These are phyloP conservation scores for Odontocolon sp. DNA, from an alignment of 2,888 invertebrate species.

Conservation along the genomic window DNA sequence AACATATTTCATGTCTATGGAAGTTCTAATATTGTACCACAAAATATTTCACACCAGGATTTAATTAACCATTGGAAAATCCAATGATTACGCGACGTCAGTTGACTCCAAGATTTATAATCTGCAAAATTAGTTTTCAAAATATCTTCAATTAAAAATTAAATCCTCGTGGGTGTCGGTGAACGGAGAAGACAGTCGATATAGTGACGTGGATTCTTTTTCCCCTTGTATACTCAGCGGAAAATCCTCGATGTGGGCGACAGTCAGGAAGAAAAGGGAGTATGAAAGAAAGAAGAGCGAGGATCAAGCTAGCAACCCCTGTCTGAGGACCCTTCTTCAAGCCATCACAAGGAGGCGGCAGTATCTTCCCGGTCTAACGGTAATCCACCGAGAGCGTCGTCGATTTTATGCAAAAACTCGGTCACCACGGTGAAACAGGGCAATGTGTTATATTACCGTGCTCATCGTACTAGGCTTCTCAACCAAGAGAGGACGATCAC, in stretches of 20 bases:
- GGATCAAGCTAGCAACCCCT: conserved; percentile 33
- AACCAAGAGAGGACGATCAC: conserved; percentile 1
- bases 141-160: conserved; percentile 51
- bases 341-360: conserved; percentile 9
- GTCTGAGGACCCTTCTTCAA: conserved; percentile 10
- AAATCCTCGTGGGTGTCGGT: conserved; percentile 30
- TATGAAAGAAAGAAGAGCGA: conserved; percentile 22
- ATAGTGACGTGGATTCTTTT: not conserved
- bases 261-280: not conserved
- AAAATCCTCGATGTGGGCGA: conserved; percentile 29
- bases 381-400: conserved; percentile 62
- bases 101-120: conserved; percentile 1
- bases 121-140: conserved; percentile 23
- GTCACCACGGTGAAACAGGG: conserved; percentile 55
- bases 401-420: conserved; percentile 68
- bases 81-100: not conserved
- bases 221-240: conserved; percentile 15
- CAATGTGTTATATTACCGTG: conserved; percentile 61
- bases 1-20: no score
- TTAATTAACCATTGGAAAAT: conserved; percentile 1
- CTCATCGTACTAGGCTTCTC: conserved; percentile 25
- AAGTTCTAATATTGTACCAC: no score
- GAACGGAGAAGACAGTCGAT: conserved; percentile 16
- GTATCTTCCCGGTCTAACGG: conserved; percentile 58
- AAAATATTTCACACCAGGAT: no score